phyloP scores from a whole-genome alignment of 2,888 invertebrate genomes.

The Drepanosiphum platanoidis region DNA sequence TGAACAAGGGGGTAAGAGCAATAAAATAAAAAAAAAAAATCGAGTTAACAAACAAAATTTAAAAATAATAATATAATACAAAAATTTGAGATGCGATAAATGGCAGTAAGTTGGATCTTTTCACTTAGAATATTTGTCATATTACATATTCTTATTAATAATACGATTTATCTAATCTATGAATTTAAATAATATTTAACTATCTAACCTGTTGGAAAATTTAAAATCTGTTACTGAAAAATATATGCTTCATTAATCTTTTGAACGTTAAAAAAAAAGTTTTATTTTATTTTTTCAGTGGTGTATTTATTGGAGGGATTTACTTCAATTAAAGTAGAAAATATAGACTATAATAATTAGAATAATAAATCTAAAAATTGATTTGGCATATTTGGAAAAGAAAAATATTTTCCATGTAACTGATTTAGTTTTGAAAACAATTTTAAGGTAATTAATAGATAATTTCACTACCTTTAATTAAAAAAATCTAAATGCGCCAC shows the following conservation, averaged over 20 bases:
- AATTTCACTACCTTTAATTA: not conserved
- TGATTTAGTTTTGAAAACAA: not conserved
- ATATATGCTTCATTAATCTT: not conserved
- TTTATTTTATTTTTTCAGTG: slow-evolving; percentile 9
- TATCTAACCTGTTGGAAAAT: not conserved
- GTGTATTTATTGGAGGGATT: not conserved
- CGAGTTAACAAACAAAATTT: slow-evolving; percentile 46
- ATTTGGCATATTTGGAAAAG: not conserved
- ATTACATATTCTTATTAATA: not conserved
- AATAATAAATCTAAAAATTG: not conserved
- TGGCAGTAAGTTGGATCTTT: slow-evolving; percentile 17
- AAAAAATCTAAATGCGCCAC: not conserved
- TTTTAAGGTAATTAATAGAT: not conserved
- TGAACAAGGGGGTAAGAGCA: slow-evolving; percentile 98
- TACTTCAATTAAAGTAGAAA: not conserved
- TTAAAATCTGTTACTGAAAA: not conserved
- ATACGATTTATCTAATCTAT: not conserved
- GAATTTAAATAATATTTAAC: not conserved
- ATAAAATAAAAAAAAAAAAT: slow-evolving; percentile 67
- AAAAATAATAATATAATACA: slow-evolving; percentile 33
- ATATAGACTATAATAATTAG: not conserved
- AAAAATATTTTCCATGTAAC: not conserved
- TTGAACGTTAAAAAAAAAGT: not conserved
- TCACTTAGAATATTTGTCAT: not conserved
- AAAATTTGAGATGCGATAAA: slow-evolving; percentile 18